Evolutionary conservation across 2,113 vertebrate species (phyloP).

Genomic region (Pipra filicauda): DNA sequence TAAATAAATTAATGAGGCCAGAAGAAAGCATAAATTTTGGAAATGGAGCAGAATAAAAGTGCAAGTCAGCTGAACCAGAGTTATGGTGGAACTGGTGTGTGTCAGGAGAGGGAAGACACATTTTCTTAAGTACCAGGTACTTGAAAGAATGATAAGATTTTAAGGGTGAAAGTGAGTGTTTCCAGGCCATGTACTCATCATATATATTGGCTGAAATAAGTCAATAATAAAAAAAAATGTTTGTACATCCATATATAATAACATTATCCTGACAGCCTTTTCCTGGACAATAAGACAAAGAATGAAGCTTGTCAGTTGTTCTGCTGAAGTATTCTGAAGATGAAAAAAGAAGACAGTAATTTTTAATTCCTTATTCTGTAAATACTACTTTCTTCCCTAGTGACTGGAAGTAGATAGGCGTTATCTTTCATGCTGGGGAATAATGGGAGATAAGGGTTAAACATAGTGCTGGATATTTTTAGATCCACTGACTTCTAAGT

Average conservation of each 20-base stretch:
- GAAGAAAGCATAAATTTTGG: background rate
- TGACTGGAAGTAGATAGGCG: background rate
- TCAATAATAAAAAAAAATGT: background rate
- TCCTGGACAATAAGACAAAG: background rate
- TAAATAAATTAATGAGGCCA: background rate
- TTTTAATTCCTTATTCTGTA: background rate
- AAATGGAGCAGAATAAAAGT: background rate
- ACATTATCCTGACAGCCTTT: background rate
- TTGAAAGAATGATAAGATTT: slow-evolving; percentile 28
- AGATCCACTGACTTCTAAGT: background rate
- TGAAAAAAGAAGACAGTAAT: background rate
- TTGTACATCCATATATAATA: background rate
- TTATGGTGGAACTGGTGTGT: background rate
- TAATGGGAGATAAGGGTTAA: background rate
- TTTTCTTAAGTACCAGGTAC: background rate
- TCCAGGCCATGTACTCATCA: background rate
- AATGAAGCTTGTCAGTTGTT: background rate
- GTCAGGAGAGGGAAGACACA: background rate
- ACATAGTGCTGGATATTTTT: background rate
- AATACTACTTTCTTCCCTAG: background rate
- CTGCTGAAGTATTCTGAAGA: background rate
- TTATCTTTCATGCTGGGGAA: background rate
- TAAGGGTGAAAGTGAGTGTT: slow-evolving; percentile 19
- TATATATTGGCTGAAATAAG: background rate
- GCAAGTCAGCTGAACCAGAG: background rate